Evolutionary conservation across 92 coral and sea anemone species (phyloP).

Genomic region (Umimayanthus kanabou): DNA sequence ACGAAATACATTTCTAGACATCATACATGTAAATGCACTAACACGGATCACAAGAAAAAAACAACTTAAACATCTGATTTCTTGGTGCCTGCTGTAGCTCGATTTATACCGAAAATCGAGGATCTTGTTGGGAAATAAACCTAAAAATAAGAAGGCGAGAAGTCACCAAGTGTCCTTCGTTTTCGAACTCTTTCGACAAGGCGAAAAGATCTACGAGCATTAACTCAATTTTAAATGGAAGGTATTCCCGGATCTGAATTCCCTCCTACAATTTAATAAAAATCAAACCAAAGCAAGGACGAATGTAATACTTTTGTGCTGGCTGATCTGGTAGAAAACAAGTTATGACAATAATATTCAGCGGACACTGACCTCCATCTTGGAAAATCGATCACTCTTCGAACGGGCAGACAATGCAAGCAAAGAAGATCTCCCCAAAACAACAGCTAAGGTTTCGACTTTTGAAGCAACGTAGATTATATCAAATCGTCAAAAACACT

Average conservation of each 20-base stretch:
- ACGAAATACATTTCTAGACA: background rate
- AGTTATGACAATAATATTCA: background rate
- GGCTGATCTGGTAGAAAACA: background rate
- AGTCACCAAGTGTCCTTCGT: background rate
- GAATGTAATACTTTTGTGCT: background rate
- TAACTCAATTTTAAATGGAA: background rate
- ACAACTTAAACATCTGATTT: background rate
- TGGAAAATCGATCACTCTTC: conserved; percentile 17
- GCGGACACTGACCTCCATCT: conserved; percentile 41
- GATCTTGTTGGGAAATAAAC: background rate
- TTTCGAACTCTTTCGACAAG: background rate
- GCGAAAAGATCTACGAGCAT: background rate
- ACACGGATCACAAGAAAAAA: background rate
- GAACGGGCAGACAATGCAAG: background rate
- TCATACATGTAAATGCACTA: too few species aligned
- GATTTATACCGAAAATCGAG: background rate
- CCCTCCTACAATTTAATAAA: background rate
- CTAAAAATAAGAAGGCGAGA: too few species aligned
- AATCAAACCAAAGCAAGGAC: background rate
- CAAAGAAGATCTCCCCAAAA: conserved; percentile 20
- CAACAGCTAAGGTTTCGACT: background rate
- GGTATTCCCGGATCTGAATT: too few species aligned
- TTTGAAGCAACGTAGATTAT: background rate
- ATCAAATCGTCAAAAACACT: background rate
- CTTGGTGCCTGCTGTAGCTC: background rate